Base-by-base conservation (phyloP, 2,888 invertebrate genomes). In the Spilosoma lubricipeda region DNA sequence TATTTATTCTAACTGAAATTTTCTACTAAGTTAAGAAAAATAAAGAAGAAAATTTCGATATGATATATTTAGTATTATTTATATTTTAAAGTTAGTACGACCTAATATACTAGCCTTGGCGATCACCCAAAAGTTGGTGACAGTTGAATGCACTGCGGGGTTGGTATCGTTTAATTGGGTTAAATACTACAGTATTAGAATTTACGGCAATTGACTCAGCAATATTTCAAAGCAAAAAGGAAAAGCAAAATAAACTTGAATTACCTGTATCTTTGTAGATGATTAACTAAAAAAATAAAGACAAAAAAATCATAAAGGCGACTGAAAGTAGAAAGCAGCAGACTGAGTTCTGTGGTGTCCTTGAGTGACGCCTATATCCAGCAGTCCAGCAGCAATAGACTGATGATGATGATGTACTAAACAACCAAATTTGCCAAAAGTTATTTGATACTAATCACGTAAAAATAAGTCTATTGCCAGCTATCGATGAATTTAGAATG, bases 121-220 rank as follows among this genome's bases (percentile, higher is more conserved):
- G 63, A 9, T 27, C 11, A 56, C 75, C 85, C 84, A 82, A 77
- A 82, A 76, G 77, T 76, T 81, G 77, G 80, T 77, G 72, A 71
- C 76, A 80, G 80, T 73, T 72, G 75, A 84, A 82, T 80, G 85
- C 82, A 85, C 69, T 84, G 83, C 77, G 77, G 83, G 80, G 72
- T 77, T 74, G 78, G 77, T 72, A 73, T 75, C 64, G 74, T 74
- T 84, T 85, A 84, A 84, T 84, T 84, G 83, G 85, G 85, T 83
- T 85, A 84, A 56, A 82, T 77, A 83, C 79, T 77, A 75, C 71
- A 73, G 83, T 78, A 77, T 67, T 75, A 67, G 23, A 82, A 84
- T 78, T 82, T 82, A 84, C 78, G 36, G 70, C 45, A 33, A 23
- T 30, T 48, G 20, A 67, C 42, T 23, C 27, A 7, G 27, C 63